phyloP scores from a whole-genome alignment of 2,888 invertebrate genomes.

The Choristoneura rosaceana region DNA sequence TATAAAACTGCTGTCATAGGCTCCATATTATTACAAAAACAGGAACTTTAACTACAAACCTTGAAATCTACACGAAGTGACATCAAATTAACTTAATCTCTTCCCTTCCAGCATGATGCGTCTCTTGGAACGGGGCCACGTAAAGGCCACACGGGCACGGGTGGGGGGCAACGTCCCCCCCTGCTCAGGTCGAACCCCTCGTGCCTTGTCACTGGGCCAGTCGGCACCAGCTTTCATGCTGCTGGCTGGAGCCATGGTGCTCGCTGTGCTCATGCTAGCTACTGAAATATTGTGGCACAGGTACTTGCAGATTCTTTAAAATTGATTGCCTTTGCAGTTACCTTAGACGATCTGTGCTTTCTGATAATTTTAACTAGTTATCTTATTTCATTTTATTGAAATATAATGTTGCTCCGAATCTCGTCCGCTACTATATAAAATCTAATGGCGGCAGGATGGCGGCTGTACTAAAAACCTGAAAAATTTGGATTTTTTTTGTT shows the following conservation, averaged over 20 bases:
- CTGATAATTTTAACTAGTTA: too few relatives aligned
- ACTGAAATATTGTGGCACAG: slow-evolving; percentile 61
- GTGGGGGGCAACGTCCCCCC: slow-evolving; percentile 60
- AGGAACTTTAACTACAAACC: too few relatives aligned
- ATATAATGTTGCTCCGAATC: too few relatives aligned
- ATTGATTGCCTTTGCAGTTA: too few relatives aligned
- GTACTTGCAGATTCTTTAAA: slow-evolving; percentile 45
- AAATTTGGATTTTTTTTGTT: too few relatives aligned
- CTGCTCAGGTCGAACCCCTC: slow-evolving; percentile 71
- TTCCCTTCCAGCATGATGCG: slow-evolving; percentile 65
- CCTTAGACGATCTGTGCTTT: too few relatives aligned
- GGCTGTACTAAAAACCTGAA: not conserved
- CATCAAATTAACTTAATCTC: not conserved
- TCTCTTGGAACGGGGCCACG: slow-evolving; percentile 70
- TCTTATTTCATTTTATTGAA: too few relatives aligned
- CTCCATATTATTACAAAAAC: too few relatives aligned
- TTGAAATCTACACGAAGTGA: not conserved
- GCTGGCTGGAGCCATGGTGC: slow-evolving; percentile 54
- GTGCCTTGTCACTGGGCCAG: slow-evolving; percentile 74
- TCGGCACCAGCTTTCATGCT: slow-evolving; percentile 74
- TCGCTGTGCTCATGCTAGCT: slow-evolving; percentile 58
- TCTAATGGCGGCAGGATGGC: too few relatives aligned
- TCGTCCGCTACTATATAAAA: too few relatives aligned
- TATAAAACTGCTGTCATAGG: too few relatives aligned
- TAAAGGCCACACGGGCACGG: slow-evolving; percentile 57